A percentile compares a stretch with the other conserved stretches of the same genome.
These are phyloP conservation scores for Sesamia nonagrioides DNA, from an alignment of 1,140 invertebrate genomes.

Conservation along the genomic window DNA sequence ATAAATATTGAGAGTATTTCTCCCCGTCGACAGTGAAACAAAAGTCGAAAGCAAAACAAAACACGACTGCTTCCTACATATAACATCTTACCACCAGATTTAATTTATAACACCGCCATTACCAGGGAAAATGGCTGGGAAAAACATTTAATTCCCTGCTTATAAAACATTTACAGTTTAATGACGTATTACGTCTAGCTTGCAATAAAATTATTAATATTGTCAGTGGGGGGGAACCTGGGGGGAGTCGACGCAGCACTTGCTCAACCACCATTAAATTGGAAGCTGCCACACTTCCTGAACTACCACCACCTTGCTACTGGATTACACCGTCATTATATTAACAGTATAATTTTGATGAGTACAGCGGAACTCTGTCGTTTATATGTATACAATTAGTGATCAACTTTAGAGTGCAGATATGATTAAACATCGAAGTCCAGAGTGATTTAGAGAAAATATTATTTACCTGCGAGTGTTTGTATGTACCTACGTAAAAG, in stretches of 20 bases:
- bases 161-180: slow-evolving; percentile 59
- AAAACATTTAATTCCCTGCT: slow-evolving; percentile 45
- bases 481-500: no score
- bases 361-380: slow-evolving; percentile 7
- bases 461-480: background rate
- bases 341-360: slow-evolving; percentile 44
- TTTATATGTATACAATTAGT: slow-evolving; percentile 33
- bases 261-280: slow-evolving; percentile 86
- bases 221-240: slow-evolving; percentile 54
- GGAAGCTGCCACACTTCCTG: slow-evolving; percentile 78
- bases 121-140: background rate
- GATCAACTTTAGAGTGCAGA: background rate
- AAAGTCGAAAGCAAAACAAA: no score
- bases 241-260: slow-evolving; percentile 71
- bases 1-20: no score
- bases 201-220: slow-evolving; percentile 73
- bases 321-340: slow-evolving; percentile 63
- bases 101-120: slow-evolving; percentile 13
- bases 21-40: no score
- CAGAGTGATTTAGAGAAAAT: background rate
- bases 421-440: background rate
- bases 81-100: background rate
- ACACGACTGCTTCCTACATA: no score
- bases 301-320: slow-evolving; percentile 76
- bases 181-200: slow-evolving; percentile 64